A percentile compares a stretch with the other conserved stretches of the same genome.
These are phyloP conservation scores for Cyprinodon brontotheroides DNA, from an alignment of 2,113 vertebrate genomes.

Conservation along the genomic window DNA sequence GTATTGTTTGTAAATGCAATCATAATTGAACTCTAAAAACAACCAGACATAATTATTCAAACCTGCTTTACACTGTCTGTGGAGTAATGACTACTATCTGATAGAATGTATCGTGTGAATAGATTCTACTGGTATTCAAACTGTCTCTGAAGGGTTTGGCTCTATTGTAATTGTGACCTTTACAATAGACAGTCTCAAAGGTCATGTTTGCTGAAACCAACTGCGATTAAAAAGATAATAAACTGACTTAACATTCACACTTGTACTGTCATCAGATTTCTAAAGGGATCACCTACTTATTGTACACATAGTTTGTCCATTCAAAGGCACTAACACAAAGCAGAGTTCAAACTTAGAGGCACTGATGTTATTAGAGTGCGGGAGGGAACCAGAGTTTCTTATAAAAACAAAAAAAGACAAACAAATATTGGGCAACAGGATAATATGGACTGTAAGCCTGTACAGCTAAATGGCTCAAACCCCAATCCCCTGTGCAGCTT, in stretches of 20 bases:
- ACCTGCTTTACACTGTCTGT: background rate
- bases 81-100: background rate
- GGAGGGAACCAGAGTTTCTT: background rate
- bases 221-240: background rate
- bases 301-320: background rate
- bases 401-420: background rate
- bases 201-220: background rate
- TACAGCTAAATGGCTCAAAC: background rate
- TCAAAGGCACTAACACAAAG: background rate
- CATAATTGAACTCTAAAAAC: background rate
- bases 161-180: background rate
- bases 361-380: background rate
- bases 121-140: background rate
- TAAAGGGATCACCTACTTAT: background rate
- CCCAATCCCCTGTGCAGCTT: background rate
- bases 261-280: background rate
- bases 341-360: background rate
- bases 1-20: background rate
- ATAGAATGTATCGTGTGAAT: background rate
- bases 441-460: background rate
- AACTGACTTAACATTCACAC: background rate
- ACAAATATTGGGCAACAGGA: background rate
- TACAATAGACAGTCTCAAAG: background rate
- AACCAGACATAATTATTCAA: background rate
- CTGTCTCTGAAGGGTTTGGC: background rate